These are phyloP conservation scores for Eospalax fontanierii DNA, from an alignment of 2,797 vertebrate genomes.

Conservation along the genomic window DNA sequence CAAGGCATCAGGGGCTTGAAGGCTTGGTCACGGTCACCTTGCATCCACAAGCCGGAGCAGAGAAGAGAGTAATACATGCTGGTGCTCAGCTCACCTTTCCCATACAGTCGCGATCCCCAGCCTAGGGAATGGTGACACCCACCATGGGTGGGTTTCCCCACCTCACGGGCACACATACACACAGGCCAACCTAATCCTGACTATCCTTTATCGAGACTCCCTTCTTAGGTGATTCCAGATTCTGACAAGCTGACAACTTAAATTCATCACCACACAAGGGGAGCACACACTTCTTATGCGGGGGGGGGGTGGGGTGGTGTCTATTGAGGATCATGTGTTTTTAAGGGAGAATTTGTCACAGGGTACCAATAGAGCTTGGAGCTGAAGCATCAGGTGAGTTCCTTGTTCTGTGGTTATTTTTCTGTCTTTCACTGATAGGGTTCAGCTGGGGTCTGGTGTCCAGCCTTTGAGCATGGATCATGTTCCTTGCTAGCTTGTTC, in stretches of 20 bases:
- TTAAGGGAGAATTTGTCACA: background rate
- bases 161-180: too few species aligned
- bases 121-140: background rate
- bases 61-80: background rate
- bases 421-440: background rate
- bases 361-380: too few species aligned
- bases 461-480: background rate
- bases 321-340: background rate
- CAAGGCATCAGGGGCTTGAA: background rate
- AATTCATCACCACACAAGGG: background rate
- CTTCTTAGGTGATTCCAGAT: background rate
- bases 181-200: background rate
- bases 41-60: background rate
- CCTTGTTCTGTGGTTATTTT: background rate
- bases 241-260: too few species aligned
- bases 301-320: background rate
- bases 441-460: background rate
- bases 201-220: background rate
- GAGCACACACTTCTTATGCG: background rate
- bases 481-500: background rate
- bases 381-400: accelerated
- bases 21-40: accelerated
- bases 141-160: background rate
- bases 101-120: background rate
- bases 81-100: background rate